Percentiles rank a stretch among this genome's conserved stretches.
Conservation (phyloP, 1,140 invertebrate genomes). For the Eufriesea mexicana region DNA sequence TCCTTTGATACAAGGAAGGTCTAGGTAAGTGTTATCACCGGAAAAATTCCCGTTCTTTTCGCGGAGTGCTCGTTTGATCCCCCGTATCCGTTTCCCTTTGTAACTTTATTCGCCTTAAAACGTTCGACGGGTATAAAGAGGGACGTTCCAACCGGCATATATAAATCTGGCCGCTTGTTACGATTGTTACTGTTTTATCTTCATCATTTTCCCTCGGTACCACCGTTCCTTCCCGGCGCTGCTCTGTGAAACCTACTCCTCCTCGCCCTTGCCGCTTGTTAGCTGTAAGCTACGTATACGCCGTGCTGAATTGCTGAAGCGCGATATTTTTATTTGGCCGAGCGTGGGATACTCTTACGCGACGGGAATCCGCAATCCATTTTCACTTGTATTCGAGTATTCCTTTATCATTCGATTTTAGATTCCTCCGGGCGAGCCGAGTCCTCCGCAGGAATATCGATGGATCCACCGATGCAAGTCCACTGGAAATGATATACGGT, state of each 20-base stretch:
- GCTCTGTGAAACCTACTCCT: constrained; percentile 9
- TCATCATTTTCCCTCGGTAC: constrained; percentile 3
- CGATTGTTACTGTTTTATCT: constrained; percentile 45
- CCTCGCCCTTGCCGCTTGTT: constrained; percentile 33
- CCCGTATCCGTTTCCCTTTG: neutral
- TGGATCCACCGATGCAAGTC: neutral
- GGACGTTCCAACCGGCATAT: constrained; percentile 3
- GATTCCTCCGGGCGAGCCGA: neutral
- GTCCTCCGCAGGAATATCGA: constrained; percentile 22
- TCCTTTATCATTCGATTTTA: constrained; percentile 4
- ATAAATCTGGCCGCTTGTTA: constrained; percentile 42
- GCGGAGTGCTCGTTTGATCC: constrained; percentile 1
- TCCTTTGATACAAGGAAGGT: constrained; percentile 6
- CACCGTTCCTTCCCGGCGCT: neutral
- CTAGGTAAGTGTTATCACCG: constrained; percentile 23
- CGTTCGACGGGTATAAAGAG: constrained; percentile 35
- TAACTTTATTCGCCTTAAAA: constrained; percentile 43
- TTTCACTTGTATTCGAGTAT: constrained; percentile 21
- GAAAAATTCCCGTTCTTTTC: constrained; percentile 30
- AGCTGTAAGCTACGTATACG: neutral
- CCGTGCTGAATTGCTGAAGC: neutral
- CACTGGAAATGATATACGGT: neutral
- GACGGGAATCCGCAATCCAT: constrained; percentile 13
- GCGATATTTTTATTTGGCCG: constrained; percentile 28
- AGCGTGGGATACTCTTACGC: constrained; percentile 27